Conservation (phyloP, 2,797 vertebrate genomes). For the Schizothorax lantsangensis region DNA sequence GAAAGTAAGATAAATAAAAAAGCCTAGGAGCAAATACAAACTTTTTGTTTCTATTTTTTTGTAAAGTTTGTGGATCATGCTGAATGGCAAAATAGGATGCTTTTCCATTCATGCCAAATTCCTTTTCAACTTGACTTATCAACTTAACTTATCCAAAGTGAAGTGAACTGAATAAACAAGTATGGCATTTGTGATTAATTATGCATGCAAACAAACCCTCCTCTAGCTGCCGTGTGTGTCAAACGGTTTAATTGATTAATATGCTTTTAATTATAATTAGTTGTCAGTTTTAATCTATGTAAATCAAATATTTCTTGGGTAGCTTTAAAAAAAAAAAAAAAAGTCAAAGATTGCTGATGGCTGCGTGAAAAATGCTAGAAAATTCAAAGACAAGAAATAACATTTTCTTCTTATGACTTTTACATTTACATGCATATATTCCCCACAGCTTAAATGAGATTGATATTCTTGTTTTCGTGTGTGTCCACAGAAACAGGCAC, state of each 20-base stretch:
- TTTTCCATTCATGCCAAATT: not conserved
- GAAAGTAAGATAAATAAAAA: too few relatives aligned
- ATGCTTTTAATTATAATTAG: conserved; percentile 47
- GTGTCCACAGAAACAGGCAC: conserved; percentile 32
- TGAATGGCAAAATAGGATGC: not conserved
- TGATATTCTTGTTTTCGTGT: conserved; percentile 26
- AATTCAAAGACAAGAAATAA: not conserved
- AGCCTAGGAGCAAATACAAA: too few relatives aligned
- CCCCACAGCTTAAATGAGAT: conserved; percentile 16
- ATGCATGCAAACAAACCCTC: conserved; percentile 34
- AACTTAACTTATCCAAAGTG: conserved; percentile 10
- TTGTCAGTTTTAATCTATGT: conserved; percentile 32
- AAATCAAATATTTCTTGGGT: conserved; percentile 22
- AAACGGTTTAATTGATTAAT: conserved; percentile 48
- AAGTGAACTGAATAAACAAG: conserved; percentile 41
- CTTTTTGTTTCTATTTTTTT: too few relatives aligned
- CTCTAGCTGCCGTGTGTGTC: conserved; percentile 25
- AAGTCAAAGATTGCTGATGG: not conserved
- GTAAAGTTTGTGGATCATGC: not conserved
- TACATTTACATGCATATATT: conserved; percentile 18
- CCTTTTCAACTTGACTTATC: not conserved
- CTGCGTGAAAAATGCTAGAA: not conserved
- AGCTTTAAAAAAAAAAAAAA: not conserved
- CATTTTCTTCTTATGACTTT: not conserved
- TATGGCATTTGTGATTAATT: conserved; percentile 33